A percentile compares a stretch with the other conserved stretches of the same genome.
Evolutionary conservation across 2,113 vertebrate species (phyloP).

Genomic region (Oreochromis tanganicae): DNA sequence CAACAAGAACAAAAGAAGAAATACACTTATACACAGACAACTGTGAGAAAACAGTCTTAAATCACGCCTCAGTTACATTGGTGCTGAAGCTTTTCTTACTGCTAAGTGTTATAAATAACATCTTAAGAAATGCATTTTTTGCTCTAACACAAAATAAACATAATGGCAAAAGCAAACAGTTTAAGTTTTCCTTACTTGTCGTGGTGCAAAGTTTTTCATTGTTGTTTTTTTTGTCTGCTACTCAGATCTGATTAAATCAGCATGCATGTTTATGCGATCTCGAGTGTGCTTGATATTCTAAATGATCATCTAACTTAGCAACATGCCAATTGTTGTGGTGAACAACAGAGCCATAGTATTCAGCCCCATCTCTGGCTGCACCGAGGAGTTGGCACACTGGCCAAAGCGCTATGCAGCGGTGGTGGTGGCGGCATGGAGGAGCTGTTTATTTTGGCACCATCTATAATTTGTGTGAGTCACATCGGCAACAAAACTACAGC

Average conservation of each 20-base stretch:
- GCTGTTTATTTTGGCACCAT: background rate
- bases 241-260: background rate
- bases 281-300: background rate
- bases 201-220: background rate
- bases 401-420: slow-evolving; percentile 12
- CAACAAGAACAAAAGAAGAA: background rate
- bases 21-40: background rate
- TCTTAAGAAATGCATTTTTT: background rate
- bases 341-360: slow-evolving; percentile 39
- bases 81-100: background rate
- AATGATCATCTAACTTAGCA: background rate
- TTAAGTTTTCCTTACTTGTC: background rate
- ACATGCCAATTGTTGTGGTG: slow-evolving; percentile 3
- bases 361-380: slow-evolving; percentile 21
- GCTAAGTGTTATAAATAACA: background rate
- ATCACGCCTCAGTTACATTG: background rate
- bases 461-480: background rate
- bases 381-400: background rate
- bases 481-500: background rate
- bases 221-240: background rate
- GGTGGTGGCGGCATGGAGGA: background rate
- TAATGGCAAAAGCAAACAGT: background rate
- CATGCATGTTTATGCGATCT: background rate
- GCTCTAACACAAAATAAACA: slow-evolving; percentile 22
- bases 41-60: background rate